Conservation (phyloP, 2,113 vertebrate species). For the Eurystomus gularis region DNA sequence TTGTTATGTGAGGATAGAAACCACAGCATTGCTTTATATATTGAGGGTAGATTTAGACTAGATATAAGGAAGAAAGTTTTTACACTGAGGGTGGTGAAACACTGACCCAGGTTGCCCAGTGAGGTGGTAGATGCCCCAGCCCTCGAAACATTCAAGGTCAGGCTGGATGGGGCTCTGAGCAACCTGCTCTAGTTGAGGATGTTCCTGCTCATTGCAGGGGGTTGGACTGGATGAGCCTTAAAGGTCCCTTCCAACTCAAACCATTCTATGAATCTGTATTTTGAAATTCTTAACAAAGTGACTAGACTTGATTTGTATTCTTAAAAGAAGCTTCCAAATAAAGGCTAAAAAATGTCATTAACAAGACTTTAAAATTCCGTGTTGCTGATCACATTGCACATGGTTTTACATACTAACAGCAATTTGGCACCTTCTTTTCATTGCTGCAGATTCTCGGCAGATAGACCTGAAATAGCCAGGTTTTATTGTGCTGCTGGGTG, state of each 20-base stretch:
- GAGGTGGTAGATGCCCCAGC: neutral
- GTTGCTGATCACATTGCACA: neutral
- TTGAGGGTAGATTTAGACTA: neutral
- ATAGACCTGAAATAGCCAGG: neutral
- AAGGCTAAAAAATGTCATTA: neutral
- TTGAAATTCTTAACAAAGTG: neutral
- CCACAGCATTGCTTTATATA: neutral
- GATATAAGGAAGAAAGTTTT: neutral
- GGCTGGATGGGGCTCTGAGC: too few species aligned
- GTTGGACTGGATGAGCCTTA: too few species aligned
- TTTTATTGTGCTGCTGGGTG: rapidly evolving
- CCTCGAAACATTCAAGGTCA: neutral
- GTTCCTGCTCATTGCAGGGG: too few species aligned
- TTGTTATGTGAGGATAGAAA: neutral
- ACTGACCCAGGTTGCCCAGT: neutral
- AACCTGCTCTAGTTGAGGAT: too few species aligned
- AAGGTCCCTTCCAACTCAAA: too few species aligned
- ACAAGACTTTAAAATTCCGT: neutral
- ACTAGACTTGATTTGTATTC: neutral
- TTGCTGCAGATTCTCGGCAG: neutral
- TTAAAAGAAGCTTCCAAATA: neutral
- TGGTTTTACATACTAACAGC: neutral
- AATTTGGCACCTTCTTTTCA: neutral
- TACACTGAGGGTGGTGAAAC: neutral
- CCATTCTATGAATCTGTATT: neutral